These are phyloP conservation scores for Myxocyprinus asiaticus DNA, from an alignment of 2,113 vertebrate genomes.

Conservation along the genomic window DNA sequence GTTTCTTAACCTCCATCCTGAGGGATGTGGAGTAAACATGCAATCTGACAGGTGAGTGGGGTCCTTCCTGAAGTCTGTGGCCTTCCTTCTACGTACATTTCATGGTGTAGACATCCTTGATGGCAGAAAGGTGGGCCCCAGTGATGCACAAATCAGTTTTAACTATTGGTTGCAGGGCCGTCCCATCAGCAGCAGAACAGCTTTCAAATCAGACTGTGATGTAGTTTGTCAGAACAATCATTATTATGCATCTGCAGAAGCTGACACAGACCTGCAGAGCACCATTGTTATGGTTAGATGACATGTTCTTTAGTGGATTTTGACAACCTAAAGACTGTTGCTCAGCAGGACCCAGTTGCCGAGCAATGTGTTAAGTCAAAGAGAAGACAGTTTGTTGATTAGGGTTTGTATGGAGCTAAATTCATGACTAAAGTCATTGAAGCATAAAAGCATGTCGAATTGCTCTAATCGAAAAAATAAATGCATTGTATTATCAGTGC, in stretches of 20 bases:
- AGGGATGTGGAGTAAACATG: background rate
- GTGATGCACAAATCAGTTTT: background rate
- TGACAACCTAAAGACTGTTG: background rate
- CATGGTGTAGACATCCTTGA: too few relatives aligned
- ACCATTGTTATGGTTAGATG: background rate
- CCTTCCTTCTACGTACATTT: too few relatives aligned
- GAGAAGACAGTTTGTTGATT: too few relatives aligned
- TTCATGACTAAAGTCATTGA: too few relatives aligned
- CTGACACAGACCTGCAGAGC: background rate
- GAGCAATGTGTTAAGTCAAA: too few relatives aligned
- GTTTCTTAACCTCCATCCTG: background rate
- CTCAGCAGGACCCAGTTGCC: too few relatives aligned
- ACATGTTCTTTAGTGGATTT: background rate
- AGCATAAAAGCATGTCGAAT: too few relatives aligned
- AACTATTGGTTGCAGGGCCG: background rate
- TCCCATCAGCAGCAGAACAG: background rate
- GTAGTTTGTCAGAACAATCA: background rate
- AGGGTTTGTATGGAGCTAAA: too few relatives aligned
- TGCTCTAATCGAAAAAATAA: too few relatives aligned
- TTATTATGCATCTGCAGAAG: background rate
- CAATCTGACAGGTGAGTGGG: background rate
- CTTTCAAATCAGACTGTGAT: background rate
- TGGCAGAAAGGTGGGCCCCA: background rate
- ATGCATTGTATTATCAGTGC: too few relatives aligned
- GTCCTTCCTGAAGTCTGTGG: background rate